Evolutionary conservation across 2,797 vertebrate genomes (phyloP).

Genomic region (Pseudochirops corinnae): DNA sequence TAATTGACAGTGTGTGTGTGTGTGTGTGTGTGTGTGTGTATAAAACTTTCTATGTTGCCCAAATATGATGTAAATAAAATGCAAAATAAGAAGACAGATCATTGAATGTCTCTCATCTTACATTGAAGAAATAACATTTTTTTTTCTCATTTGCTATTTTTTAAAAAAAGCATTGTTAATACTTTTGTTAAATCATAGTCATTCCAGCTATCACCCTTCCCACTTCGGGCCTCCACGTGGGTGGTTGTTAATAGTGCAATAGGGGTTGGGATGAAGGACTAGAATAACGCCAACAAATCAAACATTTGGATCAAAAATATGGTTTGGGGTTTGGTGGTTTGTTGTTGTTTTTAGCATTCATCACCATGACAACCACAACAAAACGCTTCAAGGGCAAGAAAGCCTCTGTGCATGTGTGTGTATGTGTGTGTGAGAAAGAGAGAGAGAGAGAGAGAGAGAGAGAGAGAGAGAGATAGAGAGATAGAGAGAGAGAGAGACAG

Average conservation of each 20-base stretch:
- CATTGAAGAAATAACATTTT: not conserved
- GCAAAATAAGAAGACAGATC: not conserved
- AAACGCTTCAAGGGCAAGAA: conserved; percentile 35
- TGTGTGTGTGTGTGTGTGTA: no score
- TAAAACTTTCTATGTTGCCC: not conserved
- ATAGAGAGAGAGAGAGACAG: no score
- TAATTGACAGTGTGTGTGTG: not conserved
- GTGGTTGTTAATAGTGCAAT: conserved; percentile 24
- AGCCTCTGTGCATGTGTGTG: not conserved
- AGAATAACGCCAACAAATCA: conserved; percentile 7
- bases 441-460: no score
- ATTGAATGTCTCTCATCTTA: not conserved
- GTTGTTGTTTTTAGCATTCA: conserved; percentile 1
- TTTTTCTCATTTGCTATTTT: not conserved
- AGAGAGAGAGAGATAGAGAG: not conserved
- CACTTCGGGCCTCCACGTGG: not conserved
- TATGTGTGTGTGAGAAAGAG: not conserved
- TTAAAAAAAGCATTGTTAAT: not conserved
- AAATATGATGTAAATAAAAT: not conserved
- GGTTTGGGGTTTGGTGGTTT: not conserved
- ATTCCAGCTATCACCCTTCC: not conserved
- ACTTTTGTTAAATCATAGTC: not conserved
- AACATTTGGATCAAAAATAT: conserved; percentile 45
- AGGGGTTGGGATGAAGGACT: conserved; percentile 6
- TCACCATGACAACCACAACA: conserved; percentile 14